Evolutionary conservation across 2,888 invertebrate species (phyloP), one percentile per base, ranked within the genome.

Genomic region (Polydrusus tereticollis): DNA sequence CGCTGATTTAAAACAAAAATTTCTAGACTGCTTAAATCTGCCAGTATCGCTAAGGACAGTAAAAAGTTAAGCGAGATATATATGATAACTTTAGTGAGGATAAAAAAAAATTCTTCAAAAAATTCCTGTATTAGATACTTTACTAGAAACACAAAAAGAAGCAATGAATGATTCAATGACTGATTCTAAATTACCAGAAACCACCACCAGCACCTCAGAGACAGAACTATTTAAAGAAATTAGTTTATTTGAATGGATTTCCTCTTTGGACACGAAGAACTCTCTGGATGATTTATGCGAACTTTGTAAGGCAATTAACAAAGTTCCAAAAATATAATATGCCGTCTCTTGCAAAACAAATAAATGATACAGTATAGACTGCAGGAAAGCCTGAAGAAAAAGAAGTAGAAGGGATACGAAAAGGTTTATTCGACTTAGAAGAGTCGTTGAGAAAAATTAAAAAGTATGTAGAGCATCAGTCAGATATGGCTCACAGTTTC

Each of bases 371-470:
- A 16, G 84, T 94, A 38, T 89, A 90, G 74, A 88, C 88, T 66
- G 93, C 93, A 0, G 88, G 89, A 65, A 84, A 86, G 74, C 77
- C 87, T 38, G 88, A 89, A 0, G 85, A 91, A 87, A 95, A 94
- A 82, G 96, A 96, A 84, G 94, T 98, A 65, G 94, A 93, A 82
- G 97, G 95, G 0, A 86, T 98, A 43, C 94, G 95, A 72, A 94
- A 95, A 78, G 88, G 98, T 1, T 87, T 98, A 41, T 95, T 90
- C 79, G 93, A 93, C 7, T 88, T 98, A 41, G 97, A 97, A 76
- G 92, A 94, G 81, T 87, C 97, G 65, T 90, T 96, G 85, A 89
- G 88, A 65, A 93, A 94, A 77, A 92, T 93, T 0, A 92, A 91
- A 82, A 90, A 90, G 76, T 86, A 92, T 74, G 94, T 95, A 18